Base-by-base conservation (phyloP, 2,797 vertebrate genomes). In the Rhabdomys pumilio region DNA sequence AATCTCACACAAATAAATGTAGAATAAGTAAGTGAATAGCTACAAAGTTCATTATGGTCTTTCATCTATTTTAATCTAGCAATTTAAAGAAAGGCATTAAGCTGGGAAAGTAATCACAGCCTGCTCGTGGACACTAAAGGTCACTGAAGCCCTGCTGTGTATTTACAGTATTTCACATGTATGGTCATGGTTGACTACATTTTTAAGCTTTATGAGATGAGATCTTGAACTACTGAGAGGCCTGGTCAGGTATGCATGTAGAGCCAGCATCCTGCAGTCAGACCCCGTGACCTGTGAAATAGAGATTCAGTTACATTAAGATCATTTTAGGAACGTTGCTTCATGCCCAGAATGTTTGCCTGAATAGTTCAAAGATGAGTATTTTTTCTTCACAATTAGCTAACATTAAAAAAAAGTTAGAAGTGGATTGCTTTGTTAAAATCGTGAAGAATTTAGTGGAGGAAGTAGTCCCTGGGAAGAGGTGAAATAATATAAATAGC, bases 401-500 rank as follows among this genome's bases (percentile, higher is more conserved):
- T 95, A 38, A 11, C 9, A 87, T 75, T 82, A 13, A 47, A 59
- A 14, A 24, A 15, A 34, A 89, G n/a, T 29, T 34, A 93, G 91
- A 34, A 96, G 91, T 95, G 50, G 17, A 57, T n/a, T 72, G 26
- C 75, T 94, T 94, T 97, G 86, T 97, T 96, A 90, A 96, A 94
- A 94, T 94, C 89, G 94, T 90, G 67, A 95, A 94, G 89, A 95
- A 95, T 63, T 84, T 67, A 38, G 73, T 84, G 95, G 83, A 95
- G 96, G 96, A 97, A 96, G 94, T 96, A 87, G 55, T 96, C 93
- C 80, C 84, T 80, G 80, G 91, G 94, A 96, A 95, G 96, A 95
- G 73, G 96, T 95, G 96, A 97, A 97, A 94, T 95, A 94, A 85
- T 95, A 98, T 96, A 98, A 98, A 97, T 97, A 97, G 96, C 81